These are phyloP conservation scores for Cephus rjabovi DNA, from an alignment of 2,888 invertebrate species.

Conservation along the genomic window DNA sequence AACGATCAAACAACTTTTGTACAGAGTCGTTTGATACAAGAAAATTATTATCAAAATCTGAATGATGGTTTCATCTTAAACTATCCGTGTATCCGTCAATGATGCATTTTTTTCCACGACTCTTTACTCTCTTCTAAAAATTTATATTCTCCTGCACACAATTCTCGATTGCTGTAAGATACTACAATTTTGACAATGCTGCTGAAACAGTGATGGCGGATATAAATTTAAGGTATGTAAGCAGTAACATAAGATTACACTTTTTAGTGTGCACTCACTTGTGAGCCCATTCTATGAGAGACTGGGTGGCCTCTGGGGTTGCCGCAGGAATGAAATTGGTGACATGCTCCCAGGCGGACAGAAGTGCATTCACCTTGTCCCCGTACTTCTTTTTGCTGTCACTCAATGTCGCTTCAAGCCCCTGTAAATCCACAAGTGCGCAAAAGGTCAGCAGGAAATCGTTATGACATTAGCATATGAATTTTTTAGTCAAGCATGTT, in stretches of 20 bases:
- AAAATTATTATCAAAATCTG: background rate
- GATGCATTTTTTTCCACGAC: background rate
- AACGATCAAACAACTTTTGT: background rate
- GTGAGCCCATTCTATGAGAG: slow-evolving; percentile 67
- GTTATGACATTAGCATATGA: background rate
- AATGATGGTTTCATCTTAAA: no score
- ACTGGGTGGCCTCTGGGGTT: slow-evolving; percentile 62
- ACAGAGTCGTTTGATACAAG: background rate
- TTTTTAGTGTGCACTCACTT: slow-evolving; percentile 51
- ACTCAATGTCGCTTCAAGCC: slow-evolving; percentile 66
- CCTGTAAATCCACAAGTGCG: slow-evolving; percentile 49
- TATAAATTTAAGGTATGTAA: background rate
- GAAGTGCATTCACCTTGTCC: slow-evolving; percentile 67
- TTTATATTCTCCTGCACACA: background rate
- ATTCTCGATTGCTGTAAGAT: background rate
- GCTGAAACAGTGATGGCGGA: background rate
- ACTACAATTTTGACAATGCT: background rate
- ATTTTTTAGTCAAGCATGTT: background rate
- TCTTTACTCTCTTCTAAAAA: background rate
- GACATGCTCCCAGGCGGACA: slow-evolving; percentile 68
- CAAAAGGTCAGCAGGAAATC: background rate
- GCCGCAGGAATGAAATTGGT: slow-evolving; percentile 63
- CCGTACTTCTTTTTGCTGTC: slow-evolving; percentile 67
- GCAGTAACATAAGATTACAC: background rate
- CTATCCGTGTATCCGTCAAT: background rate